Base-by-base conservation (phyloP, 2,888 invertebrate species). In the Perizoma affinitatum region DNA sequence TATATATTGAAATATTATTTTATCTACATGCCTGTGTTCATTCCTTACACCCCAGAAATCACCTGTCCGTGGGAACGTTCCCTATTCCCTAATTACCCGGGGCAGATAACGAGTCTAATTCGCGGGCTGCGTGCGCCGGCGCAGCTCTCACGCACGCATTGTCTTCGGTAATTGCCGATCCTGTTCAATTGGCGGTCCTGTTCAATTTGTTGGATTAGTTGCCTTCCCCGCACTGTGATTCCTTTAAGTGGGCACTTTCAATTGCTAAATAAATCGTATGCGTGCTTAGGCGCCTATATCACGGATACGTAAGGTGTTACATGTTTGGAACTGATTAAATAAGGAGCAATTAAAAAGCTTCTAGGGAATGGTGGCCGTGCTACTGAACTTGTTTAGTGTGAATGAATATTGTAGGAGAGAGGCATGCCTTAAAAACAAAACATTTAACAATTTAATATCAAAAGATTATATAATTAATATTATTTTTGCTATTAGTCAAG, bases 91-190 rank as follows among this genome's bases (percentile, higher is more conserved):
- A 91, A 91, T 91, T 90, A 88, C 88, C 75, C 74, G 63, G 81
- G 82, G 79, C 85, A 82, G 84, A 84, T 87, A 91, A 90, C 90
- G 84, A 87, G 88, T 86, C 89, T 89, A 90, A 90, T 92, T 90
- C 91, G 90, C 89, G 87, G 78, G 69, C 87, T 87, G 90, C 90
- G 88, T 87, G 90, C 88, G 82, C 83, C 79, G 84, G 84, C 85
- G 83, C 86, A 82, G 73, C 84, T 88, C 90, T 90, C 90, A 90
- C 91, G 90, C 90, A 90, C 89, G 90, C 90, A 90, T 90, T 91
- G 91, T 91, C 89, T 90, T 88, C 90, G 75, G 89, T 92, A 92
- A 91, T 92, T 91, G 91, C 90, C 87, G 87, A 88, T 89, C 88
- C 90, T 90, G 91, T 90, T 57, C 61, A 92, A 91, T 91, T 91